Conservation (phyloP, 2,888 invertebrate genomes). For the Idaea straminata region DNA sequence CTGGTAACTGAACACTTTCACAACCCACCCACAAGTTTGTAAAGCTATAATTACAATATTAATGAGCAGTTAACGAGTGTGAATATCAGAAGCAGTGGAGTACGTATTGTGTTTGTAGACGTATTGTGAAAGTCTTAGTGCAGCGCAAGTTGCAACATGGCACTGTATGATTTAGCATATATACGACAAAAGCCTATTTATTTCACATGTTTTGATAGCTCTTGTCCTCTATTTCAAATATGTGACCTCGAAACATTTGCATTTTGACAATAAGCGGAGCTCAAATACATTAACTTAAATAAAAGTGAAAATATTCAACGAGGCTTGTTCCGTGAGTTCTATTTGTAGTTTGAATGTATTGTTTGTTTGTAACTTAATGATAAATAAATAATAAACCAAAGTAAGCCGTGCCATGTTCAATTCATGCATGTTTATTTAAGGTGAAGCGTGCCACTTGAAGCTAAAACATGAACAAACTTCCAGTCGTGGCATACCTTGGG, state of each 20-base stretch:
- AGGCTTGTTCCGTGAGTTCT: background rate
- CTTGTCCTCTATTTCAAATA: conserved; percentile 15
- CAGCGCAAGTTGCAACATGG: conserved; percentile 41
- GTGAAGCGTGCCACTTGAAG: conserved; percentile 74
- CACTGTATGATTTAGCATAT: conserved; percentile 43
- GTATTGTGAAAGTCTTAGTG: conserved; percentile 20
- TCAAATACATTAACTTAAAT: conserved; percentile 13
- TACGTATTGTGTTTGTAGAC: background rate
- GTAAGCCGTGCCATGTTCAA: conserved; percentile 69
- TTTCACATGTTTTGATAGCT: conserved; percentile 22
- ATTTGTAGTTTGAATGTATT: background rate
- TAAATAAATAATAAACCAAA: conserved; percentile 21
- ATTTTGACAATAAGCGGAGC: conserved; percentile 22
- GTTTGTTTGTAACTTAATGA: conserved; percentile 4
- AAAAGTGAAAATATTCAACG: conserved; percentile 11
- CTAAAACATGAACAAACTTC: conserved; percentile 60
- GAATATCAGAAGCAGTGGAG: background rate
- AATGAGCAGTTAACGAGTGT: background rate
- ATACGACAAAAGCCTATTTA: conserved; percentile 49
- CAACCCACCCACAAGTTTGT: background rate
- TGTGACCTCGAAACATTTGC: conserved; percentile 12
- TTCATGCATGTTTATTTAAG: conserved; percentile 57
- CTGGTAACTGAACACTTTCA: conserved; percentile 7
- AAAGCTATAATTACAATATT: background rate
- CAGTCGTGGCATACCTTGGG: conserved; percentile 87